Evolutionary conservation across 2,888 invertebrate species (phyloP), one percentile per base, ranked within the genome.

Genomic region (Drosophila austrosaltans): DNA sequence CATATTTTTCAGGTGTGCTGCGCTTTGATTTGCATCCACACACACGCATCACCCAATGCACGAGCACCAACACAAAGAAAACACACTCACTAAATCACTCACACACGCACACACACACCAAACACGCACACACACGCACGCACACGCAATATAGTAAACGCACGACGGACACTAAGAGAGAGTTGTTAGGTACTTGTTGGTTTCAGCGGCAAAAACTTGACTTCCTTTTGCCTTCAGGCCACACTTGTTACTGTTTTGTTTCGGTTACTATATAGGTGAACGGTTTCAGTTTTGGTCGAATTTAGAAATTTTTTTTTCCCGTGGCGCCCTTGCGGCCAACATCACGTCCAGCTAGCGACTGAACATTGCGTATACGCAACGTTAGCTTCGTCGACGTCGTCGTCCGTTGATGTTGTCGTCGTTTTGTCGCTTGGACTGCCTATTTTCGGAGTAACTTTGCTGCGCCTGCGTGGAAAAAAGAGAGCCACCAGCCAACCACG

Each of bases 281-380:
- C 36, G 20, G 30, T 71, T 58, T 71, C 53, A 39, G 36, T 72
- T 42, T 67, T 16, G 53, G 56, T 58, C 63, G 58, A 62, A 60
- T 69, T 72, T 30, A 61, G 67, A 61, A 67, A 67, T 59, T 54
- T 57, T 69, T 60, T 12, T 62, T 70, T 72, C 82, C 89, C 83
- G 83, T 82, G 87, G 74, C 85, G 83, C 85, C 85, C 89, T 84
- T 89, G 89, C 85, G 83, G 83, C 83, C 83, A 84, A 84, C 89
- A 84, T 82, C 83, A 89, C 83, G 89, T 84, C 87, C 83, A 84
- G 89, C 85, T 84, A 84, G 79, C 87, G 83, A 84, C 83, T 40
- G 69, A 69, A 74, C 82, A 63, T 75, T 89, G 89, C 83, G 83
- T 84, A 84, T 84, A 84, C 83, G 87, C 73, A 82, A 81, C 72